Evolutionary conservation across 2,888 invertebrate species (phyloP), one percentile per base, ranked within the genome.

Genomic region (Cantharis rustica): DNA sequence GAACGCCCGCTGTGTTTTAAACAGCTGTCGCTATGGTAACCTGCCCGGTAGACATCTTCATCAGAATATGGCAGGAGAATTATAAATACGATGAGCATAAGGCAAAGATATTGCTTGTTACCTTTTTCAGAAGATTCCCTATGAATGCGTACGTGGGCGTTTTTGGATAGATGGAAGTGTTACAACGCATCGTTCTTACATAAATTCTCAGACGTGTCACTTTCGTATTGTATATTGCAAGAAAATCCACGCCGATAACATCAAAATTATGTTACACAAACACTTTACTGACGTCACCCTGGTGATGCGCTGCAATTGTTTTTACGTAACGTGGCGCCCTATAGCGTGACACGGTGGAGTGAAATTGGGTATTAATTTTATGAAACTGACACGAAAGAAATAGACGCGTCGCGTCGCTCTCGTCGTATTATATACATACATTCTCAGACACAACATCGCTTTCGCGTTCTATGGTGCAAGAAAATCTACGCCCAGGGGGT

Each of bases 1-100:
- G 86, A 84, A 84, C 84, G 84, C 86, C 85, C 81, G 86, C 86
- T 85, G 86, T 73, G 85, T 80, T 84, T 85, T 82, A 84, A 86
- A 85, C 87, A 87, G 86, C 87, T 87, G 87, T 86, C 87, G 85
- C 86, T 86, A 85, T 83, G 85, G 84, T 85, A 85, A 85, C 86
- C 85, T 83, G 84, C 83, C 84, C 84, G 83, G 84, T 85, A 86
- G 86, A 87, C 86, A 86, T 87, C 87, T 87, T 87, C 86, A 87
- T 87, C 87, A 85, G 85, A 80, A 85, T 77, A 80, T 84, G 84
- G 84, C 85, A 84, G 85, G 82, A 82, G 85, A 86, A 85, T 85
- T 86, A 86, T 86, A 86, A 85, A 86, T 85, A 85, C 85, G 84
- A 84, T 82, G 84, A 84, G 83, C 84, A 85, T 85, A 85, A 85